Conservation (phyloP, 2,113 vertebrate species). For the Tricholaema leucomelas region DNA sequence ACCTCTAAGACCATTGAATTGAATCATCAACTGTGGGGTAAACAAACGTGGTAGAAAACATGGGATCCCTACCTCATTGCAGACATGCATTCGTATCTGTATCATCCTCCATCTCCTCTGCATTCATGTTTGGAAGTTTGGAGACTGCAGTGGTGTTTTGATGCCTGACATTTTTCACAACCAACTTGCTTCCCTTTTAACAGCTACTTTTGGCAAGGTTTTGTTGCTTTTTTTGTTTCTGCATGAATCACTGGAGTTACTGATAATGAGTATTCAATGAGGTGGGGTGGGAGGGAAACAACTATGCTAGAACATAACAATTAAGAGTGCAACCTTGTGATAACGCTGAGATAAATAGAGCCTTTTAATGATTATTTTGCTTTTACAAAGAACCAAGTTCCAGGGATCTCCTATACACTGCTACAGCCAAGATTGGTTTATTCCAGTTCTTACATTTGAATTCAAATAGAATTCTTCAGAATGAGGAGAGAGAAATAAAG, state of each 20-base stretch:
- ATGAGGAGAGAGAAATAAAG: not conserved
- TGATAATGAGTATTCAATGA: not conserved
- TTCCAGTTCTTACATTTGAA: not conserved
- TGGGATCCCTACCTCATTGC: not conserved
- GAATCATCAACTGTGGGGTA: not conserved
- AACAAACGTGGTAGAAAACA: not conserved
- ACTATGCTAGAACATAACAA: not conserved
- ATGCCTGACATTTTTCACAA: not conserved
- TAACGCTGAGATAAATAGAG: not conserved
- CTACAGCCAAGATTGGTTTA: not conserved
- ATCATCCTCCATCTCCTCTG: not conserved
- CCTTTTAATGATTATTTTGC: not conserved
- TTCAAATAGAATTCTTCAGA: not conserved
- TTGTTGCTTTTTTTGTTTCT: not conserved
- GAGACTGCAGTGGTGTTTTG: not conserved
- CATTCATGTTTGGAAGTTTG: not conserved
- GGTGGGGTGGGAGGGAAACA: not conserved
- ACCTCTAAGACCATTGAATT: too few species aligned
- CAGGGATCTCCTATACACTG: not conserved
- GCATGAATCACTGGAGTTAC: not conserved
- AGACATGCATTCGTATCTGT: accelerated
- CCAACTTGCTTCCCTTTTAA: not conserved
- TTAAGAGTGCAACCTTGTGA: not conserved
- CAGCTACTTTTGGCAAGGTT: not conserved
- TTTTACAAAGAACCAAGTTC: not conserved